Base-by-base conservation (phyloP, 2,113 vertebrate genomes). In the Mixornis gularis region DNA sequence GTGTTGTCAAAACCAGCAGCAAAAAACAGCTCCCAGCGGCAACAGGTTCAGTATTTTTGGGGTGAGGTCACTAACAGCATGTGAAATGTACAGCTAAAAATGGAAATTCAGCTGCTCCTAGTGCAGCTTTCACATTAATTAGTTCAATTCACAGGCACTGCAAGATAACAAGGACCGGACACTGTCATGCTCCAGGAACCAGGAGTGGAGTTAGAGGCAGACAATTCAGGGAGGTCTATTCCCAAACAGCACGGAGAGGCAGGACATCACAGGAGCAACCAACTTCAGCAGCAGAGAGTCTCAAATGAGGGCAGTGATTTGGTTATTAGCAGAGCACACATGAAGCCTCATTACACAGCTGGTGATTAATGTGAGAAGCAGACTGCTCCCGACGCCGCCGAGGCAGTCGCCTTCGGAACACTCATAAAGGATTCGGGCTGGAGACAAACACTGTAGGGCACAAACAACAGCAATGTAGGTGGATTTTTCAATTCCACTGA, bases 361-460 rank as follows among this genome's bases (percentile, higher is more conserved):
- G 88, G 92, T 95, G 93, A 95, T 94, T 92, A 94, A 90, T 88
- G 93, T 51, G 95, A 95, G 92, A 40, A 93, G 86, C 90, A 95
- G 95, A 70, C 88, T 90, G 94, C 93, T 94, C 94, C 88, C 0
- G 5, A 70, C 71, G 17, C 74, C 82, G 85, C 65, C 55, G 21
- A 59, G 76, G 93, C 92, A 76, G 59, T 32, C n/a, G 19, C 79
- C 83, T 90, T 25, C 34, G 6, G 76, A 91, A 90, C 68, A n/a
- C n/a, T 85, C 82, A 74, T 22, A 90, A 71, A 86, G 77, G 72
- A 26, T 58, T 85, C 30, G 10, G 79, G 86, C 71, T 68, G 2
- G 10, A 93, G 84, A 87, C 91, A 92, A 89, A 86, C 78, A 58
- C 65, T 4, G 10, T 2, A 66, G 82, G 85, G 83, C 89, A 94